Evolutionary conservation across 2,797 vertebrate species (phyloP), one percentile per base, ranked within the genome.

Genomic region (Staurois parvus): DNA sequence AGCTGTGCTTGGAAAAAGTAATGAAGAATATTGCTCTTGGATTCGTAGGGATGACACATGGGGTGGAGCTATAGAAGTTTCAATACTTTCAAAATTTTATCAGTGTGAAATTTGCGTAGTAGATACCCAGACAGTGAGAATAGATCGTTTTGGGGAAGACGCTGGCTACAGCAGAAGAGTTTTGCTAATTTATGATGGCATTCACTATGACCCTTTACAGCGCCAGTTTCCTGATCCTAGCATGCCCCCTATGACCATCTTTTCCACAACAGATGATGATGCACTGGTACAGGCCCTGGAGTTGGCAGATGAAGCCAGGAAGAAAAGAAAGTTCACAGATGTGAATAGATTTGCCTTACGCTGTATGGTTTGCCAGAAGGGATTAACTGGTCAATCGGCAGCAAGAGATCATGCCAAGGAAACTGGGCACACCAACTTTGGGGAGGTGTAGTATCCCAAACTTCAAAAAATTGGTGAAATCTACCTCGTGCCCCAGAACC

Each of bases 61-160:
- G 98, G 98, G 98, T 1, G 98, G 98, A 2, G 98, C 98, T 89
- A 99, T 99, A 56, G 98, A 99, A 89, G 95, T 99, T 79, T 99
- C 98, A 4, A 98, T 99, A 85, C 91, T 99, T 19, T 97, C 98
- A 79, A 99, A 98, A 88, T 99, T 97, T 88, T 99, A 99, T 93
- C 97, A 97, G 83, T 99, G 98, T 1, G 98, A 99, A 90, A 99
- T 99, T 91, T 99, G 98, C 17, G 97, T 99, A 87, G 98, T 99
- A 85, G 98, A 99, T 92, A 99, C 98, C 11, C 98, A 99, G 92
- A 99, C 96, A 0, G 97, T 98, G 45, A 93, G 98, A n/a, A 96
- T 99, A 72, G 98, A 99, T 90, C 95, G 98, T 15, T 99, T 99
- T 28, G 98, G 98, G 21, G 98, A 99, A 90, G 98, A 99, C 10